Conservation (phyloP, 2,113 vertebrate genomes). For the Neogobius melanostomus region DNA sequence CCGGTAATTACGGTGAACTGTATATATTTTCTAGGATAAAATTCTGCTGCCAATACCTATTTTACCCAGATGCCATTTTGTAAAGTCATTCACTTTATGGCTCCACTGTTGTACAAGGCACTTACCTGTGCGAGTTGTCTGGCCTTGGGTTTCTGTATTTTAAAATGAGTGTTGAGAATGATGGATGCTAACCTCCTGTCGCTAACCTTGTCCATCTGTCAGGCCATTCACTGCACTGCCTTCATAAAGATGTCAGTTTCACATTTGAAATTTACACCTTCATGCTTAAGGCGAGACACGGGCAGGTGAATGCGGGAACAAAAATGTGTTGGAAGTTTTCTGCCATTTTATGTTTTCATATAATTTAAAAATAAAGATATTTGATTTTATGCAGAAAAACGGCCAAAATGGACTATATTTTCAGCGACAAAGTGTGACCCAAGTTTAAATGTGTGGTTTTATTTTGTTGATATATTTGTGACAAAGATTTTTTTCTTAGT, state of each 20-base stretch:
- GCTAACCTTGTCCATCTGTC: not conserved
- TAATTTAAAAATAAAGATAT: not conserved
- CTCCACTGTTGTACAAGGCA: not conserved
- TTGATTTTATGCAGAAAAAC: too few relatives aligned
- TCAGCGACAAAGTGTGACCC: too few relatives aligned
- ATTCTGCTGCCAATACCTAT: too few relatives aligned
- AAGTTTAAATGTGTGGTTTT: too few relatives aligned
- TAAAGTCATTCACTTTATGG: not conserved
- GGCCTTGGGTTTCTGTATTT: not conserved
- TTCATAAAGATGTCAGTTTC: not conserved
- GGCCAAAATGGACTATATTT: too few relatives aligned
- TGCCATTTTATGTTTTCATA: not conserved
- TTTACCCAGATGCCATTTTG: too few relatives aligned
- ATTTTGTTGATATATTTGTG: too few relatives aligned
- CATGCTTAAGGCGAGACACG: not conserved
- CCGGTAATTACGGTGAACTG: too few relatives aligned
- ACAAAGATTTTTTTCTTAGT: too few relatives aligned
- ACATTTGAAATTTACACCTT: not conserved
- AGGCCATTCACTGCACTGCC: not conserved
- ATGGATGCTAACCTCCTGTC: not conserved
- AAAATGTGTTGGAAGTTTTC: not conserved
- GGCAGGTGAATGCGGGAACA: too few relatives aligned
- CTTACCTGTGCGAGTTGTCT: not conserved
- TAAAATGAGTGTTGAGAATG: not conserved
- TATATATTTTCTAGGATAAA: too few relatives aligned